phyloP scores from a whole-genome alignment of 2,888 invertebrate genomes.

The Clivina fossor region DNA sequence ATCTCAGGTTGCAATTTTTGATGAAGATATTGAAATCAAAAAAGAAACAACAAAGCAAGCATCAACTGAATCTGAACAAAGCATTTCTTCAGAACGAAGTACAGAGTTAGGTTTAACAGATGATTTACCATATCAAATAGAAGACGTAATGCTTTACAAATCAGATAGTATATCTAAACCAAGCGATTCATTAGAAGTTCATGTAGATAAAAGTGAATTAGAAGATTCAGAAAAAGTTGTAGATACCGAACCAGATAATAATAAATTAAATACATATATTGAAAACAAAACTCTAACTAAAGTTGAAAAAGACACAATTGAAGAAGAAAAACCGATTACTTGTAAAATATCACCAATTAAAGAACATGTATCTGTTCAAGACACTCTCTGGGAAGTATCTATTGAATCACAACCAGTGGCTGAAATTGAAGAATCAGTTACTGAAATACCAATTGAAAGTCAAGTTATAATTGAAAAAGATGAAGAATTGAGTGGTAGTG shows the following conservation, averaged over 20 bases:
- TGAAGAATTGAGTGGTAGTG: slow-evolving; percentile 47
- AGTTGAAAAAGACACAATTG: slow-evolving; percentile 36
- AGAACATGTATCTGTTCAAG: slow-evolving; percentile 54
- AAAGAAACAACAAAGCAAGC: slow-evolving; percentile 40
- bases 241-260: slow-evolving; percentile 52
- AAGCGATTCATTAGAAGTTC: slow-evolving; percentile 55
- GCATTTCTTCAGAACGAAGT: slow-evolving; percentile 45
- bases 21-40: background rate
- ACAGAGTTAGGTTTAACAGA: slow-evolving; percentile 37
- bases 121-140: slow-evolving; percentile 41
- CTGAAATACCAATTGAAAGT: slow-evolving; percentile 42
- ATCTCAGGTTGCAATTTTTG: background rate
- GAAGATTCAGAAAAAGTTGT: slow-evolving; percentile 56
- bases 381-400: slow-evolving; percentile 58
- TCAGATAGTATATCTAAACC: slow-evolving; percentile 50
- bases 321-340: slow-evolving; percentile 38
- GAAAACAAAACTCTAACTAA: slow-evolving; percentile 30
- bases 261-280: background rate
- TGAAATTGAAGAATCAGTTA: slow-evolving; percentile 27
- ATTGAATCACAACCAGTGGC: slow-evolving; percentile 49
- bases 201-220: slow-evolving; percentile 57
- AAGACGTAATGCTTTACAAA: slow-evolving; percentile 35
- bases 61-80: slow-evolving; percentile 48
- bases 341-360: slow-evolving; percentile 48
- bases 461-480: slow-evolving; percentile 49